Conservation (phyloP, 2,113 vertebrate species). For the Bos javanicus region DNA sequence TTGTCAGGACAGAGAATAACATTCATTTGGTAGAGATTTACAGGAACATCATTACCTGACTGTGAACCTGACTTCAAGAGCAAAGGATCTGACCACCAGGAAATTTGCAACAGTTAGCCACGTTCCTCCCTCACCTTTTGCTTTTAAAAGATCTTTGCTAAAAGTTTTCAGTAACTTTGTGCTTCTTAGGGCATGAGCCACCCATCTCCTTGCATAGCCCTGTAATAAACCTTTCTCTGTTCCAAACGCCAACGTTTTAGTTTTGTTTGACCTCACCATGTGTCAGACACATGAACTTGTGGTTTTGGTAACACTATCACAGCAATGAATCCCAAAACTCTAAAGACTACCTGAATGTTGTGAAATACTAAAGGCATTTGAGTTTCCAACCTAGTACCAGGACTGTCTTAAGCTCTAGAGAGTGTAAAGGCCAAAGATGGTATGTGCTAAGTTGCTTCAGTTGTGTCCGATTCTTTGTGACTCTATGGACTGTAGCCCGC, state of each 20-base stretch:
- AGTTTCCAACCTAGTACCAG: background rate
- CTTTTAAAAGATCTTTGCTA: background rate
- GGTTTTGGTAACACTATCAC: background rate
- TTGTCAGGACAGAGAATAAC: background rate
- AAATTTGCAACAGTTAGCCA: background rate
- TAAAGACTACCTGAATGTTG: background rate
- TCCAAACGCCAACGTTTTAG: background rate
- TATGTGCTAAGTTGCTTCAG: background rate
- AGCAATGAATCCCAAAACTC: background rate
- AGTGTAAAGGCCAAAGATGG: background rate
- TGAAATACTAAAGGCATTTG: background rate
- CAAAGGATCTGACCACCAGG: background rate
- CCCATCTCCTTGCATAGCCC: background rate
- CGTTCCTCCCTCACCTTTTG: background rate
- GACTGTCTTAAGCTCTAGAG: background rate
- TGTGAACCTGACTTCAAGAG: background rate
- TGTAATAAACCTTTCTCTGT: background rate
- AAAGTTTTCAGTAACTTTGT: background rate
- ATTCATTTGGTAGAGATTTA: background rate
- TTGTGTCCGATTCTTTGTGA: fast-evolving
- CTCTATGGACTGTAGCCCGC: background rate
- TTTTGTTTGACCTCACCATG: background rate
- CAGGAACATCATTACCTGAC: background rate
- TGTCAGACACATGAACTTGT: background rate
- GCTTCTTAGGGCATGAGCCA: background rate